Percentiles rank a stretch among this genome's conserved stretches.
These are phyloP conservation scores for Barypeithes pellucidus DNA, from an alignment of 2,888 invertebrate species.

Conservation along the genomic window DNA sequence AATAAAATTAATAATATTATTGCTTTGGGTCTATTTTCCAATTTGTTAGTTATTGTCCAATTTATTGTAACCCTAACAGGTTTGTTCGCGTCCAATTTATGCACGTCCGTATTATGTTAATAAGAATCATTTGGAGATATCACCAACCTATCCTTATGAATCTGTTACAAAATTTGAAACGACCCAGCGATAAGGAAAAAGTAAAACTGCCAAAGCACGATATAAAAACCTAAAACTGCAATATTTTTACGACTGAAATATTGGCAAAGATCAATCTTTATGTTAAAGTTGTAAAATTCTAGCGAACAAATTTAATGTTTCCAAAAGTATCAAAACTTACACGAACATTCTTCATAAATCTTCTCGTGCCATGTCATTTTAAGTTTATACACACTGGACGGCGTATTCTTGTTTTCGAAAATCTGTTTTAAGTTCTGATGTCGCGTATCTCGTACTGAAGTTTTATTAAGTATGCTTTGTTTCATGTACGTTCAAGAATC, in stretches of 20 bases:
- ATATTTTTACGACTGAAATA: constrained; percentile 35
- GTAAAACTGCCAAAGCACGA: not conserved
- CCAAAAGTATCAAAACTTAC: constrained; percentile 55
- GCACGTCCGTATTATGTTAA: too few species aligned
- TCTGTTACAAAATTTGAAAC: not conserved
- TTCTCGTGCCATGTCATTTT: constrained; percentile 43
- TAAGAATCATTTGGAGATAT: too few species aligned
- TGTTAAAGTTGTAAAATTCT: constrained; percentile 55
- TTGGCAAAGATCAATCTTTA: constrained; percentile 54
- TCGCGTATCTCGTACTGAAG: not conserved
- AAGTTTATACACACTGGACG: constrained; percentile 31
- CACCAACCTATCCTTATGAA: too few species aligned
- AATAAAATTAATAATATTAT: too few species aligned
- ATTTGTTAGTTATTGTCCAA: too few species aligned
- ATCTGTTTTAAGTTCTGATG: constrained; percentile 29
- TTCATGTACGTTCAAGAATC: not conserved
- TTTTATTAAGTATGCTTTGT: constrained; percentile 1
- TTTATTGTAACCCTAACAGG: too few species aligned
- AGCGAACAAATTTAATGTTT: constrained; percentile 55
- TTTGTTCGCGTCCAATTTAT: too few species aligned
- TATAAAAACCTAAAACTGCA: constrained; percentile 6
- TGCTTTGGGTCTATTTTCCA: too few species aligned
- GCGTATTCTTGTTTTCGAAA: constrained; percentile 21
- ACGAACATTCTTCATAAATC: constrained; percentile 56
- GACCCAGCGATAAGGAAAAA: not conserved